phyloP scores from a whole-genome alignment of 2,797 vertebrate genomes.

The Podargus strigoides region DNA sequence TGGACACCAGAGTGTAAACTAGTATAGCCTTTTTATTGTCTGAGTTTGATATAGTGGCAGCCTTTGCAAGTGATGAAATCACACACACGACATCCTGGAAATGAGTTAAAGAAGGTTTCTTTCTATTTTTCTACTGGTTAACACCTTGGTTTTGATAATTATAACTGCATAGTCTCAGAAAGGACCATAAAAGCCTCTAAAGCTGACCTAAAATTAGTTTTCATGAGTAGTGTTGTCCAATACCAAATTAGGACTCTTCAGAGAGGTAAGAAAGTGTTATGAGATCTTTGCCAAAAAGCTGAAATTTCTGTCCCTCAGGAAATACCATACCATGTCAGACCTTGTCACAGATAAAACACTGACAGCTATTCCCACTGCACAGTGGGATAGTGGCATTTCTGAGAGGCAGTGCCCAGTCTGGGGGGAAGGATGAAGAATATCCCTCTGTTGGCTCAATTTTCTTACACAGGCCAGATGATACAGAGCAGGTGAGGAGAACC shows the following conservation, averaged over 20 bases:
- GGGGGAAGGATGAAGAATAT: not conserved
- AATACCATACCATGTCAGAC: not conserved
- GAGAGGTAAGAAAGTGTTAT: not conserved
- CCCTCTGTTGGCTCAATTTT: not conserved
- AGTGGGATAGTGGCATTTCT: not conserved
- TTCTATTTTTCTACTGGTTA: not conserved
- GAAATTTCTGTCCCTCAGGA: not conserved
- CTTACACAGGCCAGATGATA: not conserved
- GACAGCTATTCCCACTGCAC: not conserved
- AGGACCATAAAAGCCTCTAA: not conserved
- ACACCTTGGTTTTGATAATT: not conserved
- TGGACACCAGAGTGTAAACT: not conserved
- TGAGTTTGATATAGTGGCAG: not conserved
- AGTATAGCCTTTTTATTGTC: not conserved
- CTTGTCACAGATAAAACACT: not conserved
- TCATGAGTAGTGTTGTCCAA: not conserved
- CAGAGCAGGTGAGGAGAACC: not conserved
- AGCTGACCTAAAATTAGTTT: not conserved
- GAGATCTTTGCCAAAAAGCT: not conserved
- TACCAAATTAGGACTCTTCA: not conserved
- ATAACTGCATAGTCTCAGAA: not conserved
- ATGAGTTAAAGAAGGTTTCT: not conserved
- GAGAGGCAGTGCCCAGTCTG: not conserved
- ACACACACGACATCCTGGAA: not conserved
- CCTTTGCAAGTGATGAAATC: not conserved